Evolutionary conservation across 2,888 invertebrate species (phyloP).

Genomic region (Brachyopa scutellaris): DNA sequence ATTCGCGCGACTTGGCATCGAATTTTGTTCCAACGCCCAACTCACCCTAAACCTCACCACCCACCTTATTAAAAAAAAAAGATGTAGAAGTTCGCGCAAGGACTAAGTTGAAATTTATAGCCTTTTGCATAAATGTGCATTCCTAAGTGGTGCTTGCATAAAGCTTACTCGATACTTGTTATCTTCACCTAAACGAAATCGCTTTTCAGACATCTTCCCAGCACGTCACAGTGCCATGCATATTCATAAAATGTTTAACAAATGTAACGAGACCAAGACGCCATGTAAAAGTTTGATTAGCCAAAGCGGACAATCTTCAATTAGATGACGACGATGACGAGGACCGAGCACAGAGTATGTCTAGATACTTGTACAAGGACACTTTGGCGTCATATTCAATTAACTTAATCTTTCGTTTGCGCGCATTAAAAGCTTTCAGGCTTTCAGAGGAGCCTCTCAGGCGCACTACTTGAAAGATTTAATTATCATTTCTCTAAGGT

Average conservation of each 20-base stretch:
- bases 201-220: constrained; percentile 9
- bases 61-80: not conserved
- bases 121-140: constrained; percentile 62
- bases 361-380: constrained; percentile 9
- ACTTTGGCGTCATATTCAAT: constrained; percentile 65
- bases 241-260: constrained; percentile 67
- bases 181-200: constrained; percentile 43
- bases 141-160: constrained; percentile 62
- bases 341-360: not conserved
- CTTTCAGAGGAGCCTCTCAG: constrained; percentile 36
- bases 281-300: constrained; percentile 70
- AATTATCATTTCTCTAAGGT: constrained; percentile 60
- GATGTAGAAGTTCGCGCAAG: constrained; percentile 15
- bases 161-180: constrained; percentile 66
- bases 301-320: constrained; percentile 26
- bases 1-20: constrained; percentile 48
- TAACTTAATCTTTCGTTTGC: constrained; percentile 65
- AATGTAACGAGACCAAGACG: constrained; percentile 63
- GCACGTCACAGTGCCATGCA: constrained; percentile 21
- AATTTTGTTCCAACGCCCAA: constrained; percentile 27
- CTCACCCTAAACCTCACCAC: too few relatives aligned
- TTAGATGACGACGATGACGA: constrained; percentile 4
- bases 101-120: constrained; percentile 65
- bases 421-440: constrained; percentile 59
- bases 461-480: constrained; percentile 52